phyloP scores from a whole-genome alignment of 2,113 vertebrate genomes.

The Tor tambroides region DNA sequence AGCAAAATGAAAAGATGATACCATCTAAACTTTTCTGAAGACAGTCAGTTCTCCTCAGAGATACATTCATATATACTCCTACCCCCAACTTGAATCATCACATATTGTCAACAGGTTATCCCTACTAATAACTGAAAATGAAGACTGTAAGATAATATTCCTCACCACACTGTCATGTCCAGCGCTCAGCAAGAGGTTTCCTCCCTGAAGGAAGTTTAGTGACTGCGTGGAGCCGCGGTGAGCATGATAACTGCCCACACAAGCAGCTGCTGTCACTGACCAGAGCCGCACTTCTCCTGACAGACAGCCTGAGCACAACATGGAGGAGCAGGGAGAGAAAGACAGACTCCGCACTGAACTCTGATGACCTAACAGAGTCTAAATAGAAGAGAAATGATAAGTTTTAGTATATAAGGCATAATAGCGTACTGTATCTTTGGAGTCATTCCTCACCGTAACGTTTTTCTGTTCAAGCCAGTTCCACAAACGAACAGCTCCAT shows the following conservation, averaged over 20 bases:
- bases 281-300: constrained; percentile 82
- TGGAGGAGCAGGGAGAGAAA: constrained; percentile 75
- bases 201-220: constrained; percentile 74
- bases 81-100: no score
- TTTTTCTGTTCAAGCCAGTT: constrained; percentile 72
- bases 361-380: constrained; percentile 77
- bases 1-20: no score
- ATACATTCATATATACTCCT: no score
- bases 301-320: constrained; percentile 80
- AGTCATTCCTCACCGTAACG: constrained; percentile 61
- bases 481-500: constrained; percentile 76
- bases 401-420: background rate
- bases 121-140: no score
- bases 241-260: constrained; percentile 79
- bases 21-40: no score
- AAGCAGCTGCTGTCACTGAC: constrained; percentile 75
- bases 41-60: no score
- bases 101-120: no score
- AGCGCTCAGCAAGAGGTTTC: constrained; percentile 77
- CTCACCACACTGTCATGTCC: constrained; percentile 82
- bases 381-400: background rate
- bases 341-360: constrained; percentile 77
- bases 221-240: constrained; percentile 74
- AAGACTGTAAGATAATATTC: background rate
- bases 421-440: background rate